Evolutionary conservation across 2,888 invertebrate species (phyloP).

Genomic region (Tipula unca): DNA sequence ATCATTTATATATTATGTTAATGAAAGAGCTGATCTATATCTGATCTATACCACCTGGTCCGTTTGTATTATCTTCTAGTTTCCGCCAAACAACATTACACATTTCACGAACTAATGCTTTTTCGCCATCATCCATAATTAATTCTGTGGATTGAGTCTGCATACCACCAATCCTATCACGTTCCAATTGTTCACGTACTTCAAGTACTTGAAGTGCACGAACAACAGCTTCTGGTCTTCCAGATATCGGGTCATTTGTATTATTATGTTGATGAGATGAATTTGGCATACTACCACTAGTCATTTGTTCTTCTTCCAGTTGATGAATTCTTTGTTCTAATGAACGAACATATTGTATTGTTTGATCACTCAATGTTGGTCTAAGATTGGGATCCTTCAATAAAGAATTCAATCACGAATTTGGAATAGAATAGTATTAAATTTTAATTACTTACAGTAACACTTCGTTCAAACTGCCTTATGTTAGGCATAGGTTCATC

Average conservation of each 20-base stretch:
- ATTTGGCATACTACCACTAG: conserved; percentile 27
- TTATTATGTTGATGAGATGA: conserved; percentile 41
- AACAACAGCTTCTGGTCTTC: conserved; percentile 85
- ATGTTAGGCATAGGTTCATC: conserved; percentile 54
- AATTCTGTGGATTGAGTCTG: conserved; percentile 40
- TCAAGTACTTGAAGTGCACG: conserved; percentile 87
- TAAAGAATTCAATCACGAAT: neutral
- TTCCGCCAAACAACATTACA: conserved; percentile 93
- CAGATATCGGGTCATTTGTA: conserved; percentile 44
- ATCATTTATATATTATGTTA: neutral
- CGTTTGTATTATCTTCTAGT: conserved; percentile 71
- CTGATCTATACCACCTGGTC: neutral
- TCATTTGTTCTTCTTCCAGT: conserved; percentile 69
- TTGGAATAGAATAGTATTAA: neutral
- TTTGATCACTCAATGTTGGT: conserved; percentile 62
- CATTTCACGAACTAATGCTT: conserved; percentile 90
- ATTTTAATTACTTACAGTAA: neutral
- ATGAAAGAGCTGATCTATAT: neutral
- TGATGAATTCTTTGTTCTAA: conserved; percentile 80
- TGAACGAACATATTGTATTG: conserved; percentile 83
- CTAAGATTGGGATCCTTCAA: conserved; percentile 30
- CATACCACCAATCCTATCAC: conserved; percentile 47
- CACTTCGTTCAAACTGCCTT: neutral
- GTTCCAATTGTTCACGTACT: conserved; percentile 78
- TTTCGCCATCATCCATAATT: conserved; percentile 75